phyloP scores from a whole-genome alignment of 1,140 invertebrate species.

The Bombus breviceps region DNA sequence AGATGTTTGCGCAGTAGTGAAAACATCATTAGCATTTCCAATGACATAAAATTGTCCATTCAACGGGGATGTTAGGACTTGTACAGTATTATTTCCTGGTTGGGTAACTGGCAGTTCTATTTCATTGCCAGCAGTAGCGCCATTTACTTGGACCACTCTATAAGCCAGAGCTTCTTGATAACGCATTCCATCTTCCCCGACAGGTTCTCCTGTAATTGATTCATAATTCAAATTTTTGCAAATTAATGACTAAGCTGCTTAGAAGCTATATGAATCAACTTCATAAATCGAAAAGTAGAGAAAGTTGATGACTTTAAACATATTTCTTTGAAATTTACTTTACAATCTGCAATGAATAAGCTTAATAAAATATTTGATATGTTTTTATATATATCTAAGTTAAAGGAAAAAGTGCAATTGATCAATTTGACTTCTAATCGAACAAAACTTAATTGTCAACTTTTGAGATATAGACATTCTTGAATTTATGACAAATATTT shows the following conservation, averaged over 20 bases:
- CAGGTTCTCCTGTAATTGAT: constrained; percentile 68
- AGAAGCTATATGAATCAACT: background rate
- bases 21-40: constrained; percentile 83
- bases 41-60: constrained; percentile 85
- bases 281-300: background rate
- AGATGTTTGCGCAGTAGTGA: constrained; percentile 81
- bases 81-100: constrained; percentile 77
- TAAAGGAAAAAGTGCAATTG: background rate
- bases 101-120: constrained; percentile 78
- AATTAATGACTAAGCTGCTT: background rate
- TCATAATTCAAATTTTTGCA: background rate
- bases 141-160: constrained; percentile 80
- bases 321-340: background rate
- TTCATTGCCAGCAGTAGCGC: constrained; percentile 74
- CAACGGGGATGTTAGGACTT: constrained; percentile 80
- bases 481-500: background rate
- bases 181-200: constrained; percentile 77
- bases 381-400: background rate
- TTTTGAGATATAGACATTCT: background rate
- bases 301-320: background rate
- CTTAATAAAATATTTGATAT: background rate
- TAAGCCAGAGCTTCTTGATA: constrained; percentile 80
- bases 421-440: background rate
- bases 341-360: background rate
- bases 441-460: background rate